Conservation (phyloP, 2,888 invertebrate genomes). For the Mimas tiliae region DNA sequence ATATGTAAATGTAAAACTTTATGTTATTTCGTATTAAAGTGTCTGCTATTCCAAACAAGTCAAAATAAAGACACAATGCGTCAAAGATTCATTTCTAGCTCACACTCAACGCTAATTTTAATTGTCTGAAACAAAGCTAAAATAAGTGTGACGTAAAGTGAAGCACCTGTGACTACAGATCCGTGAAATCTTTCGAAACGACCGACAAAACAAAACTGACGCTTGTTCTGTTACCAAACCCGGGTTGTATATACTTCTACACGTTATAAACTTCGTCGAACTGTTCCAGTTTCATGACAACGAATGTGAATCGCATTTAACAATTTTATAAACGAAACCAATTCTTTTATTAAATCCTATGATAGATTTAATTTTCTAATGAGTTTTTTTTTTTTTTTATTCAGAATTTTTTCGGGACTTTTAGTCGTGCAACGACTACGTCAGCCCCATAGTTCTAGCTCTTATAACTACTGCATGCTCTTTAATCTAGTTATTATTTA, state of each 20-base stretch:
- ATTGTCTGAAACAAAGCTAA: conserved; percentile 13
- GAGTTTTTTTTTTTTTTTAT: too few species aligned
- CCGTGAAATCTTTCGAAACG: conserved; percentile 13
- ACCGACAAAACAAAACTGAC: too few species aligned
- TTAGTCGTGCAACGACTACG: too few species aligned
- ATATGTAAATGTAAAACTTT: conserved; percentile 2
- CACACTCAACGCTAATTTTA: background rate
- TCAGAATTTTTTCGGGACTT: too few species aligned
- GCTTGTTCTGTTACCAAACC: background rate
- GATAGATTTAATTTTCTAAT: background rate
- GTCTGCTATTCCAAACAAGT: background rate
- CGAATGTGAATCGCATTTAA: background rate
- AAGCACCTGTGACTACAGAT: background rate
- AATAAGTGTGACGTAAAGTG: conserved; percentile 6
- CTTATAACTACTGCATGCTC: too few species aligned
- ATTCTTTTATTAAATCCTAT: background rate
- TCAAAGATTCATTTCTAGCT: background rate
- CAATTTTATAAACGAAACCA: background rate
- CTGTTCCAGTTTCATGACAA: background rate
- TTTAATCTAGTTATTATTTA: too few species aligned
- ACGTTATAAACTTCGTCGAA: background rate
- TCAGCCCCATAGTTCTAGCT: too few species aligned
- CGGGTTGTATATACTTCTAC: background rate
- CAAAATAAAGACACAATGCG: background rate
- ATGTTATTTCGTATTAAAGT: background rate